A percentile compares a stretch with the other conserved stretches of the same genome.
phyloP scores from a whole-genome alignment of 2,888 invertebrate genomes.

The Notodonta ziczac region DNA sequence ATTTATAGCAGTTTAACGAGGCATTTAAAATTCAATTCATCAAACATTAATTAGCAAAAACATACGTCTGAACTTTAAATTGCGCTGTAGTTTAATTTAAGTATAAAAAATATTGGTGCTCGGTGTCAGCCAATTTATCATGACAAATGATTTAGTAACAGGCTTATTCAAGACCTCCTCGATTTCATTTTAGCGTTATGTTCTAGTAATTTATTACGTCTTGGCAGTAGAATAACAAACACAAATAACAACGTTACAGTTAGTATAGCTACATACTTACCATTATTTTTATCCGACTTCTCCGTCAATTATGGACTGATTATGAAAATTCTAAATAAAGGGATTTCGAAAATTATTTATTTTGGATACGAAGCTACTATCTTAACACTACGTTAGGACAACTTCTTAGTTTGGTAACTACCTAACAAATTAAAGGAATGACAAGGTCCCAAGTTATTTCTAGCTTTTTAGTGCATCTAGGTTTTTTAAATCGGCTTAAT shows the following conservation, averaged over 20 bases:
- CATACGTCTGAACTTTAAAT: slow-evolving; percentile 9
- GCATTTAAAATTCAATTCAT: slow-evolving; percentile 23
- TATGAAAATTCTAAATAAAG: too few species aligned
- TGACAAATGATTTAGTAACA: slow-evolving; percentile 8
- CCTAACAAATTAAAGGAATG: too few species aligned
- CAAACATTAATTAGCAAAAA: slow-evolving; percentile 21
- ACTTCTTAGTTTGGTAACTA: too few species aligned
- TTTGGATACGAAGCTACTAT: too few species aligned
- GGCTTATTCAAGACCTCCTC: slow-evolving; percentile 1
- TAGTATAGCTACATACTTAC: too few species aligned
- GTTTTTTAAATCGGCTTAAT: too few species aligned
- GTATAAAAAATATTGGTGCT: slow-evolving; percentile 11
- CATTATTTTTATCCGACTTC: too few species aligned
- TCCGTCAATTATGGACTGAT: too few species aligned
- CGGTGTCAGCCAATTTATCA: slow-evolving; percentile 3
- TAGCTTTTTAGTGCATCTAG: too few species aligned
- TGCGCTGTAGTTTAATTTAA: slow-evolving; percentile 1
- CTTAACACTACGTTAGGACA: too few species aligned
- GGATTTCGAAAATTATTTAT: too few species aligned
- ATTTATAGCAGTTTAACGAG: slow-evolving; percentile 11
- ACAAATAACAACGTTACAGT: neutral
- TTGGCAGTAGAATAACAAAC: neutral
- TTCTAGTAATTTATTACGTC: neutral
- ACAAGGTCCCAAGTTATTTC: too few species aligned
- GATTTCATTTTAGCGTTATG: neutral